Percentiles rank a stretch among this genome's conserved stretches.
phyloP scores from a whole-genome alignment of 2,113 vertebrate species.

The Odontophorus gujanensis region DNA sequence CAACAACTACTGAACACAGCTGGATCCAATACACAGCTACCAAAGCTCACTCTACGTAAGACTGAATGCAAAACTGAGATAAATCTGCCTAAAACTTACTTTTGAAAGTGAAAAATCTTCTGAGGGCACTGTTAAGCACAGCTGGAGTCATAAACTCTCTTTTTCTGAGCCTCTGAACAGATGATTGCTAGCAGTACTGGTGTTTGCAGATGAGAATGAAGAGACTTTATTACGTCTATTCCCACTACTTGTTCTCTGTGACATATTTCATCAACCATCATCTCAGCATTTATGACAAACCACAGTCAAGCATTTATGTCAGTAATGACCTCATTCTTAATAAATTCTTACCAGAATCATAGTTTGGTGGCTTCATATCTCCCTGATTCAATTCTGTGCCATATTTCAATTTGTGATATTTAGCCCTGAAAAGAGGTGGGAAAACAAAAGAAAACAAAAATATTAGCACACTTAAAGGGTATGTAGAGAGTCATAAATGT shows the following conservation, averaged over 20 bases:
- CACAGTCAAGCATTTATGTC: background rate
- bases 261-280: background rate
- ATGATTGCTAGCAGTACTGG: background rate
- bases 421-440: slow-evolving; percentile 83
- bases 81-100: background rate
- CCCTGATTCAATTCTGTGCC: slow-evolving; percentile 98
- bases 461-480: slow-evolving; percentile 49
- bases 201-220: background rate
- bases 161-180: background rate
- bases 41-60: background rate
- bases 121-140: background rate
- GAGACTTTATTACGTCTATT: background rate
- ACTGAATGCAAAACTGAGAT: background rate
- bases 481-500: background rate
- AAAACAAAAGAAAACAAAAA: slow-evolving; percentile 27
- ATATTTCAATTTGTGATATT: slow-evolving; percentile 99
- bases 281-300: background rate
- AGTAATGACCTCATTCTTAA: background rate
- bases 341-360: slow-evolving; percentile 92
- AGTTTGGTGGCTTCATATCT: slow-evolving; percentile 97
- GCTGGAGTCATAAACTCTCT: background rate
- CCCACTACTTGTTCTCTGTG: background rate
- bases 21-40: background rate
- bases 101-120: background rate
- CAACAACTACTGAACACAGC: background rate